These are phyloP conservation scores for Clepsis dumicolana DNA, from an alignment of 2,888 invertebrate genomes.

Conservation along the genomic window DNA sequence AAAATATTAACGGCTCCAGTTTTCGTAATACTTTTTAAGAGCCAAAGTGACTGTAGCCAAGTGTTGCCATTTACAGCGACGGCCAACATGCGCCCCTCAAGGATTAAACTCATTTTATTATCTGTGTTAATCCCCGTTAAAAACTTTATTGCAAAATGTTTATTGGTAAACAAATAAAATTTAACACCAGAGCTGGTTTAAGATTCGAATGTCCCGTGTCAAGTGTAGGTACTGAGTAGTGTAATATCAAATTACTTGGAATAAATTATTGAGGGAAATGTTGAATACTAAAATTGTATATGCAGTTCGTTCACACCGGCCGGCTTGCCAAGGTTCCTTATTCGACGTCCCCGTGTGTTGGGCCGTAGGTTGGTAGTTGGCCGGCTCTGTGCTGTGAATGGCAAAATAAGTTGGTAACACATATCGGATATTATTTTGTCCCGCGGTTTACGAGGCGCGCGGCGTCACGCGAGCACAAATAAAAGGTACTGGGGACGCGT, in stretches of 20 bases:
- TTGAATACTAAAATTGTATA: constrained; percentile 69
- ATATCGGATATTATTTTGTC: constrained; percentile 67
- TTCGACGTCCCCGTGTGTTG: constrained; percentile 20
- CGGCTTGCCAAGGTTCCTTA: neutral
- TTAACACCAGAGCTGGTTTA: constrained; percentile 7
- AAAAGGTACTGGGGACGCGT: constrained; percentile 53
- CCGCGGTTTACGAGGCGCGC: constrained; percentile 70
- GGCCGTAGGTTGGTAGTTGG: constrained; percentile 45
- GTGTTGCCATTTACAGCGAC: constrained; percentile 24
- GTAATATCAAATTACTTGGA: constrained; percentile 65
- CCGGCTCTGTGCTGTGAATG: constrained; percentile 19
- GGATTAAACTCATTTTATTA: constrained; percentile 33
- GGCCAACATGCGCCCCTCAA: constrained; percentile 12
- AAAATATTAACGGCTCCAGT: constrained; percentile 27
- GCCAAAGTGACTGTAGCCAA: constrained; percentile 23
- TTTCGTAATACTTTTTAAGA: constrained; percentile 32
- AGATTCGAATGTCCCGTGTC: constrained; percentile 2
- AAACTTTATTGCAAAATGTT: constrained; percentile 26
- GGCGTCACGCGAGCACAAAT: constrained; percentile 67
- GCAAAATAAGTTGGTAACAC: constrained; percentile 48
- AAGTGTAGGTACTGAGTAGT: constrained; percentile 15
- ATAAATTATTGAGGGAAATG: constrained; percentile 64
- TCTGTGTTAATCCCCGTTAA: constrained; percentile 21
- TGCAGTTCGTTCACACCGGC: constrained; percentile 59
- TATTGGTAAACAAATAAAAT: constrained; percentile 34